Evolutionary conservation across 2,888 invertebrate species (phyloP).

Genomic region (Drosophila nigricruria): DNA sequence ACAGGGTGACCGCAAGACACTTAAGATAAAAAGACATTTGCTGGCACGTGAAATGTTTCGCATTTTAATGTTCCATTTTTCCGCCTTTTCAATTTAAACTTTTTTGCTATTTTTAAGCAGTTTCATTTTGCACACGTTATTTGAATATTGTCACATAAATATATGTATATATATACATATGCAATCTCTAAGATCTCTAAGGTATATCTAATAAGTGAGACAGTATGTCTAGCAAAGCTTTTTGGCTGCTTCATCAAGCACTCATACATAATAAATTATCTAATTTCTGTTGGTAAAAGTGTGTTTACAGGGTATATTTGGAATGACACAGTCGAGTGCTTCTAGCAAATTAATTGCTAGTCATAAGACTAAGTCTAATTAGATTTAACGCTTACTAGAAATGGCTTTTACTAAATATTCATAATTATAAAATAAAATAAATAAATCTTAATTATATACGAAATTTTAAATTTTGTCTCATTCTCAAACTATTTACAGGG

Average conservation of each 20-base stretch:
- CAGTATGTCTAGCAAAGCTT: background rate
- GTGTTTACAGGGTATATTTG: background rate
- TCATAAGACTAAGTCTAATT: background rate
- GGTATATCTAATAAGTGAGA: conserved; percentile 2
- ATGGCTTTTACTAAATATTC: background rate
- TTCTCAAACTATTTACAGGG: background rate
- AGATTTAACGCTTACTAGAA: background rate
- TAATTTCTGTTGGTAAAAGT: background rate
- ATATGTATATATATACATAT: background rate
- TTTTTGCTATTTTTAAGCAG: conserved; percentile 35
- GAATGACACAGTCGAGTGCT: background rate
- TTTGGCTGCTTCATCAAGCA: background rate
- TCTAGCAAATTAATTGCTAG: background rate
- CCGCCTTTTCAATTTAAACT: conserved; percentile 12
- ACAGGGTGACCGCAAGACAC: conserved; percentile 39
- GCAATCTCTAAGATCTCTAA: background rate
- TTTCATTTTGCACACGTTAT: conserved; percentile 46
- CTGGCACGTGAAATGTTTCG: conserved; percentile 47
- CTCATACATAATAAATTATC: background rate
- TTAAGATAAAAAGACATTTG: conserved; percentile 14
- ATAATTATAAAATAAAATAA: background rate
- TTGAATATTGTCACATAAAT: background rate
- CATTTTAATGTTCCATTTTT: conserved; percentile 6
- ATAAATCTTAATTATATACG: background rate
- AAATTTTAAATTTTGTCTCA: background rate